Percentiles rank a stretch among this genome's conserved stretches.
phyloP scores from a whole-genome alignment of 2,797 vertebrate genomes.

The Natrix natrix region DNA sequence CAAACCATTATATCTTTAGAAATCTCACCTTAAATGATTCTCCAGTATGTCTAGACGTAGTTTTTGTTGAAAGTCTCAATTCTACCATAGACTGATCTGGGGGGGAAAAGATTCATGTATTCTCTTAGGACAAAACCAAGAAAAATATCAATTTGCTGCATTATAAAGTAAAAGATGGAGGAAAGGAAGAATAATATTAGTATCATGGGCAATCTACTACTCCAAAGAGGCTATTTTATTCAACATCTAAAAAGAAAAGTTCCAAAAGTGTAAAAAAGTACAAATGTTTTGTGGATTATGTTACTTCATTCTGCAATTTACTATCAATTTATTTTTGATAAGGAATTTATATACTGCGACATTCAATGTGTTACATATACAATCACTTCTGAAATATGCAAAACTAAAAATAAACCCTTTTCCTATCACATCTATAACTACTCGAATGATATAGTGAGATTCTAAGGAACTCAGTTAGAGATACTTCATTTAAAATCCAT shows the following conservation, averaged over 20 bases:
- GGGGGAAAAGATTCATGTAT: constrained; percentile 33
- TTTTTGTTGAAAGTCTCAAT: constrained; percentile 73
- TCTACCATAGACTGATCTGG: constrained; percentile 73
- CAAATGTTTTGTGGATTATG: background rate
- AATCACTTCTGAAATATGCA: background rate
- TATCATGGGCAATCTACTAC: background rate
- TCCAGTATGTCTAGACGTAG: constrained; percentile 71
- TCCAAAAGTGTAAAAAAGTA: background rate
- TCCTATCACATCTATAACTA: background rate
- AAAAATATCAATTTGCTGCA: background rate
- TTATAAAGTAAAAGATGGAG: background rate
- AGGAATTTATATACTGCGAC: background rate
- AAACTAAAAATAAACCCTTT: background rate
- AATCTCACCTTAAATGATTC: constrained; percentile 82
- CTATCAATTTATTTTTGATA: background rate
- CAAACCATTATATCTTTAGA: background rate
- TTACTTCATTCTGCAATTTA: background rate
- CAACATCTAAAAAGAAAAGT: background rate
- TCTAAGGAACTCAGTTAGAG: background rate
- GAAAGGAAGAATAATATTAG: background rate
- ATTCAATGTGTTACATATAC: background rate
- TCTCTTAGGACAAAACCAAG: background rate
- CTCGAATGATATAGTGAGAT: background rate
- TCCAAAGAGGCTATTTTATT: background rate
- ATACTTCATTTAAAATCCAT: background rate